Conservation (phyloP, 2,797 vertebrate genomes). For the Lycodopsis pacificus region DNA sequence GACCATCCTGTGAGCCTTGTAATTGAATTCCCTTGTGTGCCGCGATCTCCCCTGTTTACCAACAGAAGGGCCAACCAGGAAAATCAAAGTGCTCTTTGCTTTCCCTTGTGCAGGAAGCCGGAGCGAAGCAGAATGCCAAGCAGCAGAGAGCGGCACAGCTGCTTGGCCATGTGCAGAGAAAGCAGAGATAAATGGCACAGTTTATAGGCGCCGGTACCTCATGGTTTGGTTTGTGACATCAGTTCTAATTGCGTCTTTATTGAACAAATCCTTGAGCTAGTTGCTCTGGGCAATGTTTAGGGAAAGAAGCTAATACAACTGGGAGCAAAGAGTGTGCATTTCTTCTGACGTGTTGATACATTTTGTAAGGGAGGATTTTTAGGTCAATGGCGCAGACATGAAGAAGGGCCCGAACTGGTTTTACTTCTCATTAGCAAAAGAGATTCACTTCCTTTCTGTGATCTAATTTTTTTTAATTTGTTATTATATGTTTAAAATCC, state of each 20-base stretch:
- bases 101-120: slow-evolving; percentile 76
- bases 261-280: background rate
- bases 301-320: background rate
- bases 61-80: slow-evolving; percentile 70
- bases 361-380: slow-evolving; percentile 8
- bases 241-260: slow-evolving; percentile 20
- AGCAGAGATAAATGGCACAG: slow-evolving; percentile 59
- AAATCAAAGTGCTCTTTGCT: slow-evolving; percentile 83
- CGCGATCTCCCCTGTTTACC: slow-evolving; percentile 72
- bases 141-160: slow-evolving; percentile 79
- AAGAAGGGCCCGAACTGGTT: slow-evolving; percentile 10
- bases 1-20: slow-evolving; percentile 22
- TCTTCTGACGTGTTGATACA: slow-evolving; percentile 3
- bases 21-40: slow-evolving; percentile 54
- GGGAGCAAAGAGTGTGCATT: slow-evolving; percentile 14
- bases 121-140: slow-evolving; percentile 82
- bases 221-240: slow-evolving; percentile 34
- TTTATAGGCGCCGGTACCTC: slow-evolving; percentile 31
- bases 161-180: slow-evolving; percentile 69
- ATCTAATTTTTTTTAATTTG: slow-evolving; percentile 7
- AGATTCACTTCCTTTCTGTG: slow-evolving; percentile 48
- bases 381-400: background rate
- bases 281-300: background rate
- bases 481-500: background rate
- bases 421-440: slow-evolving; percentile 48